Evolutionary conservation across 2,113 vertebrate genomes (phyloP).

Genomic region (Chrysemys picta): DNA sequence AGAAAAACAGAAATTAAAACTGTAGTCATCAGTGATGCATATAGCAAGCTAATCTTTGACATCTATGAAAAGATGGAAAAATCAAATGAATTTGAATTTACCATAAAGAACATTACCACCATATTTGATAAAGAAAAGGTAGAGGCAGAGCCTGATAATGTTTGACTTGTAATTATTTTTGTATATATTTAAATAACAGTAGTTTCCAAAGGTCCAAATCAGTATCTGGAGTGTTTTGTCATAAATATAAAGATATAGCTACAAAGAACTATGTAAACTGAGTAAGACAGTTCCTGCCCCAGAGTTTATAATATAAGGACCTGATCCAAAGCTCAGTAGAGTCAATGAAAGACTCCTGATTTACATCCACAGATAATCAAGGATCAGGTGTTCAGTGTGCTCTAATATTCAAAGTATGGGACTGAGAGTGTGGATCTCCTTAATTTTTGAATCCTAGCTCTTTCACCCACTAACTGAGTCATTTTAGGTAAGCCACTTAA

Average conservation of each 20-base stretch:
- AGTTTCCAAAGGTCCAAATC: background rate
- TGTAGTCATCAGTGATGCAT: background rate
- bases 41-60: background rate
- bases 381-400: background rate
- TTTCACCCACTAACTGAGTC: background rate
- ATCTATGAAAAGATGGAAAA: background rate
- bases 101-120: background rate
- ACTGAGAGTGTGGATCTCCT: rapidly evolving
- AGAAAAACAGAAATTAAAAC: background rate
- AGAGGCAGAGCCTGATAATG: background rate
- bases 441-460: rapidly evolving
- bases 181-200: background rate
- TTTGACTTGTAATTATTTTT: background rate
- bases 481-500: background rate
- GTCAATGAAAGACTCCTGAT: background rate
- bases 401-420: background rate
- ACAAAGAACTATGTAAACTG: background rate
- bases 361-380: background rate
- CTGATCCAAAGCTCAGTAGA: background rate
- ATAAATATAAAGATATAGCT: background rate
- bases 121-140: background rate
- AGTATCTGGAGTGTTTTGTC: background rate
- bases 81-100: background rate
- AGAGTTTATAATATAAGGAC: background rate
- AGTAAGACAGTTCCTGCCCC: background rate